Evolutionary conservation across 1,140 invertebrate genomes (phyloP).

Genomic region (Drosophila orosa): DNA sequence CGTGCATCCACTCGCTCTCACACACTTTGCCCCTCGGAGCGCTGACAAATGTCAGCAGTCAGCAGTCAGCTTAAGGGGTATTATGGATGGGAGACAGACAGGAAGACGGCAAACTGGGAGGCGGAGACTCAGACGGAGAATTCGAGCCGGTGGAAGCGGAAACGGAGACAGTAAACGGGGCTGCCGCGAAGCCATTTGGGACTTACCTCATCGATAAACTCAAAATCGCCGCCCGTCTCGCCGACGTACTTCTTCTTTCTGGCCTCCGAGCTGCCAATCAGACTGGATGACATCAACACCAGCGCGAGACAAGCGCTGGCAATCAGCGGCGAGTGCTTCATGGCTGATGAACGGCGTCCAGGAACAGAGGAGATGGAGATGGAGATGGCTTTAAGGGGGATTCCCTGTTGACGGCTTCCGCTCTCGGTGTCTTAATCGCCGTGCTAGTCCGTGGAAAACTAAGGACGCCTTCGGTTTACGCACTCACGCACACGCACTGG

Average conservation of each 20-base stretch:
- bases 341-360: conserved; percentile 44
- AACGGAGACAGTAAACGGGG: conserved; percentile 32
- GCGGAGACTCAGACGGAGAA: conserved; percentile 31
- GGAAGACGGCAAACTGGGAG: conserved; percentile 42
- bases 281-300: conserved; percentile 82
- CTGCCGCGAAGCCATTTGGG: conserved; percentile 61
- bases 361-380: conserved; percentile 38
- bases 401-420: conserved; percentile 44
- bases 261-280: conserved; percentile 72
- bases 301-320: conserved; percentile 76
- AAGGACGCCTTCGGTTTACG: conserved; percentile 38
- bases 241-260: conserved; percentile 83
- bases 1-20: not conserved
- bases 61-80: conserved; percentile 67
- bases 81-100: conserved; percentile 63
- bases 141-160: conserved; percentile 16
- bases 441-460: conserved; percentile 40
- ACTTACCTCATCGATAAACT: conserved; percentile 84
- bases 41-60: conserved; percentile 56
- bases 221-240: conserved; percentile 83
- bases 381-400: conserved; percentile 32
- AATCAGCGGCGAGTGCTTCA: conserved; percentile 79
- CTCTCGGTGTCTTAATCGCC: conserved; percentile 29
- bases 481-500: conserved; percentile 42
- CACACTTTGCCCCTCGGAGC: conserved; percentile 18